Evolutionary conservation across 2,888 invertebrate species (phyloP), one percentile per base, ranked within the genome.

Genomic region (Polymixis lichenea): DNA sequence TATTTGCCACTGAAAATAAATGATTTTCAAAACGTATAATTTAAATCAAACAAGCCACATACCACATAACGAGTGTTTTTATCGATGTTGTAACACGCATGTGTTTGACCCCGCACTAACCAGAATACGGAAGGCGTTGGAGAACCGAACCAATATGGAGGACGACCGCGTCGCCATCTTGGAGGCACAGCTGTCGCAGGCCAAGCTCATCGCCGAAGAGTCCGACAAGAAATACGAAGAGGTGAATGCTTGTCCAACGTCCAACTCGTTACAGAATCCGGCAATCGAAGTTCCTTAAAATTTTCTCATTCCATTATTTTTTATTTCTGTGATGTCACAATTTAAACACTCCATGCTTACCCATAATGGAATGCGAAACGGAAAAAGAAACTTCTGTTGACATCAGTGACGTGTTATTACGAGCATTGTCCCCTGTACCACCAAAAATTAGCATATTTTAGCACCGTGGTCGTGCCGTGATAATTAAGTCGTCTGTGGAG

Each of bases 221-320:
- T 99, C 99, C 90, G 99, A 99, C 97, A 99, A 99, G 97, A 99
- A 99, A 98, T 99, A 99, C 97, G 99, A 99, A 98, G 99, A 99
- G 99, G 99, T 99, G 96, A 97, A 95, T 90, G 92, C 91, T 92
- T 91, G 86, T 82, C 88, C 87, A 89, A 86, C 89, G 87, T 88
- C 89, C 82, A 82, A 75, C 64, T 72, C 65, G 71, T 68, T 77
- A 64, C 66, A 77, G 22, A 58, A 78, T 38, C 65, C 53, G 78
- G 61, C 83, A 78, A 86, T 72, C 65, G 74, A 83, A 74, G 83
- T 72, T 87, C 55, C 64, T 80, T 69, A 7, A 68, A 80, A 69
- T 55, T 49, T 70, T 73, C 43, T 66, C 75, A 73, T 84, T 84
- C 79, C 82, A 60, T 84, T 77, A 65, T 76, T 72, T 76, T 72